Conservation (phyloP, 2,797 vertebrate species). For the Onychomys torridus region DNA sequence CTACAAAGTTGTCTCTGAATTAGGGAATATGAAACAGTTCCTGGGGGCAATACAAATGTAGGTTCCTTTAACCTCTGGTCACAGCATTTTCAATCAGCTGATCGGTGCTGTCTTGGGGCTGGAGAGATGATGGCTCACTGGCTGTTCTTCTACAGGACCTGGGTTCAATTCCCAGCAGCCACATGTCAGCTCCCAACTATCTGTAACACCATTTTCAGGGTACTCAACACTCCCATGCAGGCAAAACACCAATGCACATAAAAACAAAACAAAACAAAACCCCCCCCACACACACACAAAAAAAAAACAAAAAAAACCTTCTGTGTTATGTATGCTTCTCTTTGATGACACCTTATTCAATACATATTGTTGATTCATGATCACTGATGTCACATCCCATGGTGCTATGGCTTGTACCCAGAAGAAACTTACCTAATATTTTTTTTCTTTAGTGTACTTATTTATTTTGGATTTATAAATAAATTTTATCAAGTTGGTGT, state of each 20-base stretch:
- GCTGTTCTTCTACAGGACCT: neutral
- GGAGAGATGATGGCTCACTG: neutral
- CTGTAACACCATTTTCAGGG: neutral
- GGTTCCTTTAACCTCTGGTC: constrained; percentile 6
- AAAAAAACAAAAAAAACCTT: neutral
- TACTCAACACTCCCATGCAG: neutral
- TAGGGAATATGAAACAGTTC: constrained; percentile 19
- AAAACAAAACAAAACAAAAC: too few relatives aligned
- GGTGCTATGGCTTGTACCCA: neutral
- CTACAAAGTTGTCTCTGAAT: constrained; percentile 14
- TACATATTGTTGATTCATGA: neutral
- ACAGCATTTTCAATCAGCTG: neutral
- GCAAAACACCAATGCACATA: neutral
- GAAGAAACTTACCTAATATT: neutral
- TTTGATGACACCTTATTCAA: constrained; percentile 42
- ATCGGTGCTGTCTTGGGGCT: neutral
- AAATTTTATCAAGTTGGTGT: neutral
- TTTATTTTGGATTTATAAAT: neutral
- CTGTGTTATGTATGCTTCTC: neutral
- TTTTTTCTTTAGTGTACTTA: neutral
- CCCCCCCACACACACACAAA: too few relatives aligned
- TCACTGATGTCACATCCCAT: neutral
- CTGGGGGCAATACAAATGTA: neutral
- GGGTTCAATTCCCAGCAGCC: neutral
- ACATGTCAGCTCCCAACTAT: neutral